Evolutionary conservation across 2,888 invertebrate genomes (phyloP).

Genomic region (Thecocarcelia acutangulata): DNA sequence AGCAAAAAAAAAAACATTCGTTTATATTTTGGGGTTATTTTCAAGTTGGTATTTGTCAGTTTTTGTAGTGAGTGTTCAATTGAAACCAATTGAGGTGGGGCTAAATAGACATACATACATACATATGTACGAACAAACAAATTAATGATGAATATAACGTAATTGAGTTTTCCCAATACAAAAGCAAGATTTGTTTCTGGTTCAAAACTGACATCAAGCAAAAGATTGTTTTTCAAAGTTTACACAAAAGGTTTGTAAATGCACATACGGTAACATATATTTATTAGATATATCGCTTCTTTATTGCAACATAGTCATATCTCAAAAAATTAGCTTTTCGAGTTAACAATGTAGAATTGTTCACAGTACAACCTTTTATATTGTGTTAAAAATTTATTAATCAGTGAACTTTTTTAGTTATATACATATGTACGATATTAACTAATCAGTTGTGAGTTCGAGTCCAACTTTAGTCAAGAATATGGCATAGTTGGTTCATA

Average conservation of each 20-base stretch:
- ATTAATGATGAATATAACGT: slow-evolving; percentile 50
- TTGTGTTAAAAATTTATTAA: too few relatives aligned
- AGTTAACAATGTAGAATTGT: too few relatives aligned
- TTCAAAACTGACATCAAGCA: slow-evolving; percentile 26
- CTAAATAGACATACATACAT: slow-evolving; percentile 23
- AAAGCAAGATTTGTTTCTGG: background rate
- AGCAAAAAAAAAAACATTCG: slow-evolving; percentile 3
- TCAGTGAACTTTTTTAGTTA: too few relatives aligned
- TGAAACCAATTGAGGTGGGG: slow-evolving; percentile 26
- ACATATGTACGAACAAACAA: slow-evolving; percentile 13
- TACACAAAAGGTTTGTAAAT: background rate
- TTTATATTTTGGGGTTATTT: slow-evolving; percentile 27
- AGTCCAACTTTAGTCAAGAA: too few relatives aligned
- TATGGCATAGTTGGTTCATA: too few relatives aligned
- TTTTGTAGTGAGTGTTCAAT: slow-evolving; percentile 30
- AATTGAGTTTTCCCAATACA: slow-evolving; percentile 41
- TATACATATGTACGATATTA: too few relatives aligned
- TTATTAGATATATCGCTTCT: too few relatives aligned
- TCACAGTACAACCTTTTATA: too few relatives aligned
- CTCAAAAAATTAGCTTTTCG: too few relatives aligned
- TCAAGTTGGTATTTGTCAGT: slow-evolving; percentile 52
- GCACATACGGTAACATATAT: too few relatives aligned
- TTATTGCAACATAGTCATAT: too few relatives aligned
- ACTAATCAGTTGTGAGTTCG: too few relatives aligned
- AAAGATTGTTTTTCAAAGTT: slow-evolving; percentile 6